Evolutionary conservation across 2,797 vertebrate genomes (phyloP).

Genomic region (Leptatherina wallacei): DNA sequence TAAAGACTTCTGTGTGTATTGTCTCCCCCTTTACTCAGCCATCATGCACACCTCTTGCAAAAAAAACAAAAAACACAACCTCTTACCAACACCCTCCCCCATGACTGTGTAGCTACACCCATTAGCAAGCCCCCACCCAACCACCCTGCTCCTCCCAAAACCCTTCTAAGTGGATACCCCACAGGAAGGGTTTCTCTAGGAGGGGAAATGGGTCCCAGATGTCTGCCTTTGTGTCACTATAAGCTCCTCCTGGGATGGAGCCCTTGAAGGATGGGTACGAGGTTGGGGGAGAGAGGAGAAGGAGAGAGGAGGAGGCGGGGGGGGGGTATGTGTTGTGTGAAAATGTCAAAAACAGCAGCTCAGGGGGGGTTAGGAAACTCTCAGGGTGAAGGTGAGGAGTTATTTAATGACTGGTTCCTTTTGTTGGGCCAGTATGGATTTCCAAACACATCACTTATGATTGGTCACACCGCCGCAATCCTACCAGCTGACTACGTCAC

Average conservation of each 20-base stretch:
- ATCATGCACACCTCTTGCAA: conserved; percentile 49
- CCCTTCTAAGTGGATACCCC: conserved; percentile 83
- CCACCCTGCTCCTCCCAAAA: conserved; percentile 50
- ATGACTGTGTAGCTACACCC: conserved; percentile 61
- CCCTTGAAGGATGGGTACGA: conserved; percentile 60
- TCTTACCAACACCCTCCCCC: conserved; percentile 48
- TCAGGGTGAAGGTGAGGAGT: conserved; percentile 69
- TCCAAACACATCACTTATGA: conserved; percentile 68
- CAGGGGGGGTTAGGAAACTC: conserved; percentile 67
- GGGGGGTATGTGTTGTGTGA: conserved; percentile 44
- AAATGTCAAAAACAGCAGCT: conserved; percentile 71
- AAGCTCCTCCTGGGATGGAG: conserved; percentile 76
- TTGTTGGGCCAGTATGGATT: conserved; percentile 58
- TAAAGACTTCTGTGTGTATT: conserved; percentile 8
- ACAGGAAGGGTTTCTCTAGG: conserved; percentile 84
- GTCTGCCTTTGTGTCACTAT: conserved; percentile 78
- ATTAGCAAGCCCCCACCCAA: conserved; percentile 16
- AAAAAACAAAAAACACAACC: not conserved
- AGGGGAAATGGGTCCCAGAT: conserved; percentile 86
- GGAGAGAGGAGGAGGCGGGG: not conserved
- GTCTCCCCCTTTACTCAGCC: not conserved
- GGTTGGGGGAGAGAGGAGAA: conserved; percentile 17
- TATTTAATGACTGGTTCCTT: conserved; percentile 70
- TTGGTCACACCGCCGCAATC: conserved; percentile 55
- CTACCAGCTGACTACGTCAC: conserved; percentile 53